These are phyloP conservation scores for Tenualosa thibaudeaui DNA, from an alignment of 2,797 vertebrate genomes.

Conservation along the genomic window DNA sequence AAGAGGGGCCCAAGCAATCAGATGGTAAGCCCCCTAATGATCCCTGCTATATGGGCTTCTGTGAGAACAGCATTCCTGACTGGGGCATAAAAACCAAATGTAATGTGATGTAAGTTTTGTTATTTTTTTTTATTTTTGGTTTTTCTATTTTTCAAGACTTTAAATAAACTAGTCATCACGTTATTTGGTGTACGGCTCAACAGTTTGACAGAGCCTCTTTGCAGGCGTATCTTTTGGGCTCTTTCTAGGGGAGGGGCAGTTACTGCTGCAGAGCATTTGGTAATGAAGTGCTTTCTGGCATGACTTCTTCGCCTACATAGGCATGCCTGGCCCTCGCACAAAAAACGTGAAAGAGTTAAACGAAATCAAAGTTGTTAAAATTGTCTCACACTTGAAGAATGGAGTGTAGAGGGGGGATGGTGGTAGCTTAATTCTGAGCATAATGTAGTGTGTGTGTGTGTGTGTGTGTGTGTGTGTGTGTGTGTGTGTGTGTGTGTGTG, in stretches of 20 bases:
- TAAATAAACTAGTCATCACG: not conserved
- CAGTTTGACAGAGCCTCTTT: not conserved
- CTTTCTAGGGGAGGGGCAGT: not conserved
- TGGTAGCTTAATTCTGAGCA: slow-evolving; percentile 15
- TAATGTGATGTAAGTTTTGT: not conserved
- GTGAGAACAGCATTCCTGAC: slow-evolving; percentile 55
- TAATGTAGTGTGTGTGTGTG: not conserved
- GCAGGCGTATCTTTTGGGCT: not conserved
- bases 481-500: not conserved
- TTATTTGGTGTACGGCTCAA: not conserved
- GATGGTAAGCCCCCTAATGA: slow-evolving; percentile 70
- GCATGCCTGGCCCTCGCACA: slow-evolving; percentile 47
- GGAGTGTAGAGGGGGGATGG: not conserved
- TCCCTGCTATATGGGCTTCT: slow-evolving; percentile 65
- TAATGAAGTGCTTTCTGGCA: slow-evolving; percentile 26
- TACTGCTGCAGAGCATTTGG: slow-evolving; percentile 15
- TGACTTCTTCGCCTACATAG: slow-evolving; percentile 11
- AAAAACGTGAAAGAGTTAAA: slow-evolving; percentile 44
- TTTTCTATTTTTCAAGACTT: not conserved
- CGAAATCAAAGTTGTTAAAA: slow-evolving; percentile 58
- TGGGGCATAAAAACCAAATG: not conserved
- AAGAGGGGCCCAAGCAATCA: slow-evolving; percentile 55
- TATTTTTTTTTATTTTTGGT: not conserved
- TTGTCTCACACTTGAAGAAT: slow-evolving; percentile 50
- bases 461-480: not conserved